phyloP scores from a whole-genome alignment of 2,888 invertebrate genomes.

The Zootermopsis nevadensis region DNA sequence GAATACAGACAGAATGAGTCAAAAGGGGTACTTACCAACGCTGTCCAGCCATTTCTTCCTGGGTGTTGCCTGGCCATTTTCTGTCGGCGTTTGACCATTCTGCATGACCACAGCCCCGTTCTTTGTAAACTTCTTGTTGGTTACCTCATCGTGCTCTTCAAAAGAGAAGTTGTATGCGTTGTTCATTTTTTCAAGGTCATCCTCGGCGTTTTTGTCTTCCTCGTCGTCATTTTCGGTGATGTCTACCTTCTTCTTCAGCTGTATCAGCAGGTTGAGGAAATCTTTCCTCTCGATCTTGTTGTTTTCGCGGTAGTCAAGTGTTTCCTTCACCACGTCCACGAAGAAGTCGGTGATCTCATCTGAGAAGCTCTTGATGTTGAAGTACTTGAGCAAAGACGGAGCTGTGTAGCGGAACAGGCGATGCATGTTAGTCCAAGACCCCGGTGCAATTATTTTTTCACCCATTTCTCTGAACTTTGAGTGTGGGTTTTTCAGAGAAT shows the following conservation, averaged over 20 bases:
- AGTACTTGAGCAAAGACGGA: slow-evolving; percentile 58
- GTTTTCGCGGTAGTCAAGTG: slow-evolving; percentile 64
- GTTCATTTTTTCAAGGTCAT: slow-evolving; percentile 13
- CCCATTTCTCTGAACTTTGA: slow-evolving; percentile 55
- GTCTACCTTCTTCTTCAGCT: slow-evolving; percentile 64
- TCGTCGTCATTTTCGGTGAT: slow-evolving; percentile 57
- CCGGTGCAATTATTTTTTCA: slow-evolving; percentile 55
- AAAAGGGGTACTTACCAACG: slow-evolving; percentile 17
- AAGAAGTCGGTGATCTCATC: slow-evolving; percentile 64
- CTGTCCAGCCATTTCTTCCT: slow-evolving; percentile 28
- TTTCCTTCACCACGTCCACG: slow-evolving; percentile 63
- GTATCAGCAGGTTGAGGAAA: slow-evolving; percentile 68
- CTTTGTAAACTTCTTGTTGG: background rate
- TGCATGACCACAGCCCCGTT: background rate
- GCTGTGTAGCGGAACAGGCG: slow-evolving; percentile 59
- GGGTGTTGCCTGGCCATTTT: background rate
- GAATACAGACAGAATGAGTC: no score
- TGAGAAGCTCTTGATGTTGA: slow-evolving; percentile 60
- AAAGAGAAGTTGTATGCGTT: background rate
- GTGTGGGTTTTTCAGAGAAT: slow-evolving; percentile 53
- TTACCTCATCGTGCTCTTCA: background rate
- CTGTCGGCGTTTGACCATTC: background rate
- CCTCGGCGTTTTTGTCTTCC: slow-evolving; percentile 33
- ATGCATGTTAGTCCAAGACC: slow-evolving; percentile 56
- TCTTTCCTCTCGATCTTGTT: slow-evolving; percentile 66